phyloP scores from a whole-genome alignment of 2,797 vertebrate species.

The Alosa sapidissima region DNA sequence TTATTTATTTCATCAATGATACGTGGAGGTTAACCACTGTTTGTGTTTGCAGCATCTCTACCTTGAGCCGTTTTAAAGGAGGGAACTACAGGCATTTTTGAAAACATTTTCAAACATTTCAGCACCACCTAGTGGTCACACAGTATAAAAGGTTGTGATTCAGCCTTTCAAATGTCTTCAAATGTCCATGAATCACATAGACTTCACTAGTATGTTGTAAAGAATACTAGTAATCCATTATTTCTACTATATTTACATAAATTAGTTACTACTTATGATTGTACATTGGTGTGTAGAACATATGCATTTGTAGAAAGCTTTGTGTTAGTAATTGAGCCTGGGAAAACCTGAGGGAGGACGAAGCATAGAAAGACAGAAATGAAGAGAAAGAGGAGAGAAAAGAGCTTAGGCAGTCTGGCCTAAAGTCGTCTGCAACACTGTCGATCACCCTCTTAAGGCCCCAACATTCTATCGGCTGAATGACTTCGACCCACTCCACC shows the following conservation, averaged over 20 bases:
- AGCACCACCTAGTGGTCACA: conserved; percentile 26
- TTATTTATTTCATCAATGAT: conserved; percentile 91
- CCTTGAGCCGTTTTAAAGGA: background rate
- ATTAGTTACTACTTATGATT: conserved; percentile 7
- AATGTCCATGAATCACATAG: conserved; percentile 18
- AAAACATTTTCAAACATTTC: background rate
- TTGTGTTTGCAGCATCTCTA: conserved; percentile 2
- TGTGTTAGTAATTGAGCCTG: background rate
- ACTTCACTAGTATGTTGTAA: conserved; percentile 15
- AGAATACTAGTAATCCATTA: background rate
- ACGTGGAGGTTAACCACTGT: conserved; percentile 52
- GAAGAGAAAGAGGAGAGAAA: background rate
- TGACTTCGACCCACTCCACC: conserved; percentile 42
- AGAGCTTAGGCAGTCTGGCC: conserved; percentile 10
- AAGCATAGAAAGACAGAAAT: background rate
- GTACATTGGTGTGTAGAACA: conserved; percentile 2
- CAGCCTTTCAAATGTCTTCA: conserved; percentile 8
- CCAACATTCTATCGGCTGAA: conserved; percentile 36
- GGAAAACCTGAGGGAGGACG: background rate
- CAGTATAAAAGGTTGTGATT: conserved; percentile 9
- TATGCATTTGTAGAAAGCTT: background rate
- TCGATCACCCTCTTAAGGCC: conserved; percentile 35
- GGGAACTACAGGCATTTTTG: conserved; percentile 10
- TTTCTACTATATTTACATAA: conserved; percentile 15
- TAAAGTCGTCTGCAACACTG: conserved; percentile 40